A percentile compares a stretch with the other conserved stretches of the same genome.
Conservation (phyloP, 2,797 vertebrate species). For the Danionella dracula region DNA sequence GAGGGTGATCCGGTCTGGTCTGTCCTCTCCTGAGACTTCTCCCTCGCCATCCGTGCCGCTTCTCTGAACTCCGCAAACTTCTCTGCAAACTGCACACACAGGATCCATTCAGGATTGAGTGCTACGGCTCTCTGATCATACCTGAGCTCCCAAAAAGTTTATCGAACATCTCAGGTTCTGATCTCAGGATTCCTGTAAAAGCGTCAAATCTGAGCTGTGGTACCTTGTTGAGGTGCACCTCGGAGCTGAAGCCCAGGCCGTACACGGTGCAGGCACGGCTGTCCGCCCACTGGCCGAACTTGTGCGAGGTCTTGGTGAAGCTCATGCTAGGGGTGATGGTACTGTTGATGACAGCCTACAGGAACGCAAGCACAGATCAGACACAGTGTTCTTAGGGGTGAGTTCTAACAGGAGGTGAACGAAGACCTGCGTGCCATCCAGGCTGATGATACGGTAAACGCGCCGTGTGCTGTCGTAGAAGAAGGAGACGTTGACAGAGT, state of each 20-base stretch:
- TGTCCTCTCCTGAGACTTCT: conserved; percentile 98
- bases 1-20: conserved; percentile 93
- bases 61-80: conserved; percentile 99
- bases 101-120: too few relatives aligned
- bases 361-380: not conserved
- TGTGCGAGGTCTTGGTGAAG: conserved; percentile 98
- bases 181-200: too few relatives aligned
- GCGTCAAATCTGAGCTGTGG: too few relatives aligned
- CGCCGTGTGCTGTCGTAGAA: conserved; percentile 96
- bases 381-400: not conserved
- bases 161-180: too few relatives aligned
- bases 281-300: conserved; percentile 98
- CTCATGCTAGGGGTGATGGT: conserved; percentile 99
- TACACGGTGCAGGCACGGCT: conserved; percentile 97
- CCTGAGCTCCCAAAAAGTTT: not conserved
- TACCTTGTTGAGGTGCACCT: conserved; percentile 91
- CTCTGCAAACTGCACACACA: conserved; percentile 84
- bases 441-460: conserved; percentile 95
- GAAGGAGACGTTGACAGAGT: conserved; percentile 94
- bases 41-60: conserved; percentile 91
- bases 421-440: conserved; percentile 92
- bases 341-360: conserved; percentile 97
- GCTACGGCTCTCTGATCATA: too few relatives aligned
- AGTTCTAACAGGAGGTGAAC: not conserved
- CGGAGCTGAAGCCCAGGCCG: conserved; percentile 93